Evolutionary conservation across 2,888 invertebrate species (phyloP), one percentile per base, ranked within the genome.

Genomic region (Mythimna ferrago): DNA sequence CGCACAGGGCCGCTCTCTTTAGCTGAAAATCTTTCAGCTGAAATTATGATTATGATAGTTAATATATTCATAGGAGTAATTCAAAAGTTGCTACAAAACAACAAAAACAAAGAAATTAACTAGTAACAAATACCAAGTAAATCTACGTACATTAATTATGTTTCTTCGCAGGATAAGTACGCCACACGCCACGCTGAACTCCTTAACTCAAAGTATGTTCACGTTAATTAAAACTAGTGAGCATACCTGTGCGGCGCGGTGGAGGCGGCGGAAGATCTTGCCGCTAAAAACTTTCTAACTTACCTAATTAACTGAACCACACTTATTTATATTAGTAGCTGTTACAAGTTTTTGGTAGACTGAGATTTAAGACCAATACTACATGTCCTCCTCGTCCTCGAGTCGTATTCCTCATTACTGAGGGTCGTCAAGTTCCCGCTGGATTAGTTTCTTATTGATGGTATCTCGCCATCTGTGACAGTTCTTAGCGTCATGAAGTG

Each of bases 161-260:
- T 64, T 73, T 54, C 11, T 41, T 60, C 38, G 11, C 9, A 32
- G 26, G n/a, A 14, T 16, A 57, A 41, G 38, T 21, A 48, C 32
- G 14, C 57, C 62, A 6, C 61, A 58, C 53, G 32, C 63, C 44
- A 58, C 41, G 53, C 56, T n/a, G n/a, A 67, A 60, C 54, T 78
- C 68, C 21, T 63, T 60, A 67, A 80, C 61, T 62, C 69, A 54
- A 80, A 83, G 84, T 83, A 63, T 80, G 65, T 73, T 79, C n/a
- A n/a, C 65, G 73, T 81, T 86, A 84, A 86, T 86, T 86, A 84
- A 84, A 84, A 84, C 86, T 86, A 86, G 35, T 57, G 65, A 58
- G 51, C 75, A 78, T 80, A 73, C 74, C 76, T 64, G 73, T 0
- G 66, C 41, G 51, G 58, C 26, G 65, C 38, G 53, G 53, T 11